Percentiles rank a stretch among this genome's conserved stretches.
These are phyloP conservation scores for Isurus oxyrinchus DNA, from an alignment of 2,113 vertebrate species.

Conservation along the genomic window DNA sequence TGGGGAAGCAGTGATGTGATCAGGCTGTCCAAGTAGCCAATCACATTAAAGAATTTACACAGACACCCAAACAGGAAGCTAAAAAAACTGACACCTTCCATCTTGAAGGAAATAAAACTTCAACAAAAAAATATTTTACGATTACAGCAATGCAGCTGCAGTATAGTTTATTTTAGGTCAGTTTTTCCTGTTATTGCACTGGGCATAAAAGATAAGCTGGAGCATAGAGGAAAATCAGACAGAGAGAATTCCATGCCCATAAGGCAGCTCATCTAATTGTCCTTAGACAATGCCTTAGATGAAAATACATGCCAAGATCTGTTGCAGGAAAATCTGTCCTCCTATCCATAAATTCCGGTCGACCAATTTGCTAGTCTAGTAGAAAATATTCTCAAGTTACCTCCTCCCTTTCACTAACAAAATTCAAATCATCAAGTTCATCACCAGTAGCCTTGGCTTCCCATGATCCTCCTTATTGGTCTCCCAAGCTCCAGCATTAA, in stretches of 20 bases:
- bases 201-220: not conserved
- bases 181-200: not conserved
- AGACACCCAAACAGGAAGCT: too few species aligned
- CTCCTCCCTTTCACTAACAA: not conserved
- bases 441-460: not conserved
- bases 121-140: not conserved
- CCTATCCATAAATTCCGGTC: not conserved
- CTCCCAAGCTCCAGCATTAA: not conserved
- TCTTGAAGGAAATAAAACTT: not conserved
- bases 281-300: not conserved
- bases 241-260: not conserved
- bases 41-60: too few species aligned
- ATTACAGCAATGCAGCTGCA: not conserved
- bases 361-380: not conserved
- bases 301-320: not conserved
- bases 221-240: not conserved
- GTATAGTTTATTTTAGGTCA: not conserved
- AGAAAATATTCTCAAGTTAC: not conserved
- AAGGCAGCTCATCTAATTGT: not conserved
- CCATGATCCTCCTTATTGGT: not conserved
- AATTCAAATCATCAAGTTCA: not conserved
- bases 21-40: too few species aligned
- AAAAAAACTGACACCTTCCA: not conserved
- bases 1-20: too few species aligned
- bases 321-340: not conserved